These are phyloP conservation scores for Ammodytes dubius DNA, from an alignment of 2,113 vertebrate species.

Conservation along the genomic window DNA sequence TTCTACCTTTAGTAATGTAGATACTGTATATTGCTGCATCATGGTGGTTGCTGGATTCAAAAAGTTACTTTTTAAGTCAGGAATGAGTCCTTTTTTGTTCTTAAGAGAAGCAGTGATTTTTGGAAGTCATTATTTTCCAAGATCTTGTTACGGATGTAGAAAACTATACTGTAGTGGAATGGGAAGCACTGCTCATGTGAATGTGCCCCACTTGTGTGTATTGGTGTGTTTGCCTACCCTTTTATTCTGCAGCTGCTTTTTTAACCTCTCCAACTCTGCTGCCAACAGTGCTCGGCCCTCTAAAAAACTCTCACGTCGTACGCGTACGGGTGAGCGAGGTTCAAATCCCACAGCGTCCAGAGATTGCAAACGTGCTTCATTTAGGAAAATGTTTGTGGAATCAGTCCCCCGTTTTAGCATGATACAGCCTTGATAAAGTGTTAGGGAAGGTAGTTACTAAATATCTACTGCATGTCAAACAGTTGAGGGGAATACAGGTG, in stretches of 20 bases:
- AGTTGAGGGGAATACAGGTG: background rate
- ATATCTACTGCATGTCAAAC: background rate
- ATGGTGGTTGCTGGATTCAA: background rate
- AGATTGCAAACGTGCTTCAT: background rate
- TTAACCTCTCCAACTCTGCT: constrained; percentile 20
- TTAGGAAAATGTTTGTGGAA: background rate
- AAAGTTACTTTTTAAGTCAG: background rate
- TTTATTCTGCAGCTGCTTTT: constrained; percentile 32
- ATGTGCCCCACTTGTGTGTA: background rate
- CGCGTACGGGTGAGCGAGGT: background rate
- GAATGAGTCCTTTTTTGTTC: background rate
- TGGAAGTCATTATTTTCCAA: background rate
- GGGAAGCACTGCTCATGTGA: background rate
- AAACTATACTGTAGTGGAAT: background rate
- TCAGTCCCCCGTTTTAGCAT: background rate
- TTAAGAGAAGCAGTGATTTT: background rate
- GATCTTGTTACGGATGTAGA: background rate
- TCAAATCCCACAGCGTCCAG: background rate
- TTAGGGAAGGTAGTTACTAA: background rate
- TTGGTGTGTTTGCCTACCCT: background rate
- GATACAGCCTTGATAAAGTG: background rate
- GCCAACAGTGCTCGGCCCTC: background rate
- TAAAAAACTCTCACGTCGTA: background rate
- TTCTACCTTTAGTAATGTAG: background rate
- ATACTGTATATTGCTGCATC: background rate